Base-by-base conservation (phyloP, 2,888 invertebrate genomes). In the Mythimna ferrago region DNA sequence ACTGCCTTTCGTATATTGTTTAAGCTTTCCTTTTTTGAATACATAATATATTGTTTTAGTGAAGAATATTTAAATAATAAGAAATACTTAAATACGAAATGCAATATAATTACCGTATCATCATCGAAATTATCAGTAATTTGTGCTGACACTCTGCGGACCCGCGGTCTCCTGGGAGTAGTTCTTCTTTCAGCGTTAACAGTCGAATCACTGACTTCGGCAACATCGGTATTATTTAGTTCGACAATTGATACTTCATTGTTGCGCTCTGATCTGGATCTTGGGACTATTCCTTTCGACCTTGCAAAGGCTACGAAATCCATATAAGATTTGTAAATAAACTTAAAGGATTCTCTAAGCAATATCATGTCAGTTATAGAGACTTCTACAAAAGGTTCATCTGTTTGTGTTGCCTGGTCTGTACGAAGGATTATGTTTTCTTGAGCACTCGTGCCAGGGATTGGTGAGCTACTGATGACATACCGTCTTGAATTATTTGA, bases 391-490 rank as follows among this genome's bases (percentile, higher is more conserved):
- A 44, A 44, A 4, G 4, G 5, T 10, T 44, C 44, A 0, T 44
- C 44, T 2, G 93, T 93, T 80, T 94, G 94, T 0, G 92, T 92
- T 38, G 82, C 89, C 87, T 92, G 90, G 66, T 93, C 91, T 54
- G 87, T 89, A 64, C 67, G 87, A 19, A 91, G 14, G 10, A 4
- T 44, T 44, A 14, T 38, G 38, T 38, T 38, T 38, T 9, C 38
- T 38, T 38, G 38, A 38, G 38, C 38, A 38, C 38, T 38, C n/a
- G 60, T 87, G 21, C 78, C 85, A 5, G 90, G 89, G 6, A 91
- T 63, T 9, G 93, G 93, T 11, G 93, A 92, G 69, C 38, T 38
- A 38, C 38, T 38, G 38, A 38, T 9, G 38, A 38, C 38, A 9
- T 1, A 38, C 9, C 38, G 38, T 9, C 38, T 38, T 38, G 38